Conservation (phyloP, 2,888 invertebrate species). For the Sminthurinus aureus region DNA sequence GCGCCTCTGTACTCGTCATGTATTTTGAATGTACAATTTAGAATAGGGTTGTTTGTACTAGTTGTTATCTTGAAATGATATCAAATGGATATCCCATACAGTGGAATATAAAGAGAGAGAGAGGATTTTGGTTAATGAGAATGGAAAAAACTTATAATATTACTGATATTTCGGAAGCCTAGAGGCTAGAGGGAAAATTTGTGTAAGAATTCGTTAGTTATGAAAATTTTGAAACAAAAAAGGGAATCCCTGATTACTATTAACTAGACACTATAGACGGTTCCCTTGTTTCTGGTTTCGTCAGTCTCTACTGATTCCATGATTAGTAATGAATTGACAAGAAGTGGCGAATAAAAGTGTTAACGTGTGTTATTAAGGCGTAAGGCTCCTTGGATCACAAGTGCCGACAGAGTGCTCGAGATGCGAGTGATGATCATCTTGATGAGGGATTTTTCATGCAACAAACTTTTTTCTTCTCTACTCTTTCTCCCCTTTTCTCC, state of each 20-base stretch:
- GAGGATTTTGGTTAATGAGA: no score
- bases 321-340: constrained; percentile 38
- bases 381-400: constrained; percentile 13
- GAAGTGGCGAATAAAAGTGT: constrained; percentile 50
- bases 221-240: neutral
- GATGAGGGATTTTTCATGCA: constrained; percentile 32
- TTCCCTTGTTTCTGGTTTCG: neutral
- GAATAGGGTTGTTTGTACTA: no score
- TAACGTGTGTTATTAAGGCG: constrained; percentile 46
- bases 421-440: constrained; percentile 17
- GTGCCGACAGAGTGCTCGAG: constrained; percentile 21
- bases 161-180: neutral
- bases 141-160: neutral
- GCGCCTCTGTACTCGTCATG: no score
- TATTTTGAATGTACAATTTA: no score
- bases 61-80: no score
- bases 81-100: no score
- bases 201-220: neutral
- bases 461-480: no score
- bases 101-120: no score
- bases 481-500: constrained; percentile 26
- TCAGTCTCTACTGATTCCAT: constrained; percentile 12
- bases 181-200: neutral
- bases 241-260: neutral
- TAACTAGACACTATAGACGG: neutral